Percentiles rank a stretch among this genome's conserved stretches.
These are phyloP conservation scores for Drosophila gunungcola DNA, from an alignment of 1,140 invertebrate species.

Conservation along the genomic window DNA sequence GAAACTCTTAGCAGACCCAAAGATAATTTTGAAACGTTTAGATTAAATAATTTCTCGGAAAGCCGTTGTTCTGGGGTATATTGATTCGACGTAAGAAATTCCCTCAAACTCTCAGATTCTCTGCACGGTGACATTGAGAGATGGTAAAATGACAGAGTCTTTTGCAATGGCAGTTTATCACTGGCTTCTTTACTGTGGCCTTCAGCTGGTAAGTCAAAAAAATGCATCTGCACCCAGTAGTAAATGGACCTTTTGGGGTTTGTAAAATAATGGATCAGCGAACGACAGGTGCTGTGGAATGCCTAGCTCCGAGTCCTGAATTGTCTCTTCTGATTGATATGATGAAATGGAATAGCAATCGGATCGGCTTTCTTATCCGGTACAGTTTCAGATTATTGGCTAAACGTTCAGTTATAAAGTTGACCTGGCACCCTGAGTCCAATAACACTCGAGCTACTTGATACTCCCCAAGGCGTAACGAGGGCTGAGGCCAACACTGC, in stretches of 20 bases:
- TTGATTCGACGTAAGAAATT: too few relatives aligned
- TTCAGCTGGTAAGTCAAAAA: background rate
- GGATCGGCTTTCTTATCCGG: background rate
- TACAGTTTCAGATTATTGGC: background rate
- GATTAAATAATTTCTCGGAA: background rate
- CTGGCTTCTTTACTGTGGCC: background rate
- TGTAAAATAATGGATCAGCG: background rate
- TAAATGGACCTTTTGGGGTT: background rate
- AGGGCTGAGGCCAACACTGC: background rate
- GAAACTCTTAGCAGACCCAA: background rate
- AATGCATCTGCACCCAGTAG: background rate
- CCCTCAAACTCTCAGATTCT: too few relatives aligned
- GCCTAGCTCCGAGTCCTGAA: background rate
- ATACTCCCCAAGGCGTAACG: background rate
- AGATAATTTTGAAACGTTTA: background rate
- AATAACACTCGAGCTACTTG: background rate
- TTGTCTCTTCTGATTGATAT: background rate
- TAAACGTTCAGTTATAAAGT: background rate
- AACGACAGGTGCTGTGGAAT: conserved; percentile 1
- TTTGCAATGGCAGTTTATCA: background rate
- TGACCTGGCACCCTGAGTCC: background rate
- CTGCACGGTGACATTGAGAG: background rate
- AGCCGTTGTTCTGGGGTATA: background rate
- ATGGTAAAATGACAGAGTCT: conserved; percentile 1
- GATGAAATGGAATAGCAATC: background rate